phyloP scores from a whole-genome alignment of 2,888 invertebrate genomes.

The Brenthis daphne region DNA sequence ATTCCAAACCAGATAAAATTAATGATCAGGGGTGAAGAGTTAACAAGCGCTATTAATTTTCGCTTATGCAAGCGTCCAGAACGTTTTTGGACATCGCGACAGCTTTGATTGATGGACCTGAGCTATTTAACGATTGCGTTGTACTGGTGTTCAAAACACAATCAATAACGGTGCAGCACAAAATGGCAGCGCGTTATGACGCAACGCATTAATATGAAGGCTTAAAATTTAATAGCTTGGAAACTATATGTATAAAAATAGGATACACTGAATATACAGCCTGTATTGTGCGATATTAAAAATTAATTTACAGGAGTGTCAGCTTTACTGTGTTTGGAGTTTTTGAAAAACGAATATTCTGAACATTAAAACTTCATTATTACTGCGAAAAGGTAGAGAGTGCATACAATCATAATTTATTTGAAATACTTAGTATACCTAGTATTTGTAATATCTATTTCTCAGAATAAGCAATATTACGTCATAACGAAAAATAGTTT shows the following conservation, averaged over 20 bases:
- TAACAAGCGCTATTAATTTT: conserved; percentile 42
- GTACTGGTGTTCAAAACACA: conserved; percentile 53
- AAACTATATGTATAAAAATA: not conserved
- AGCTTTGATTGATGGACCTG: conserved; percentile 53
- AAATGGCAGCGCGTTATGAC: conserved; percentile 26
- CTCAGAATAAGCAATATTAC: not conserved
- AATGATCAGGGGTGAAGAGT: conserved; percentile 31
- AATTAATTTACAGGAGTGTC: not conserved
- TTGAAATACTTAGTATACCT: not conserved
- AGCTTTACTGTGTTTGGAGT: too few species aligned
- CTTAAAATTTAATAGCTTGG: conserved; percentile 28
- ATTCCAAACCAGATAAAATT: conserved; percentile 18
- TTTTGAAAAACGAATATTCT: too few species aligned
- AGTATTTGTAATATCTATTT: too few species aligned
- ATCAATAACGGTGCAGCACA: conserved; percentile 51
- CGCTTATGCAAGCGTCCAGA: conserved; percentile 41
- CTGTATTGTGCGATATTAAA: not conserved
- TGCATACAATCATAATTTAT: too few species aligned
- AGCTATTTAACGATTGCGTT: conserved; percentile 54
- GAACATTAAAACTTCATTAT: too few species aligned
- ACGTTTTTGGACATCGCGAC: conserved; percentile 49
- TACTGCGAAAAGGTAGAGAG: too few species aligned
- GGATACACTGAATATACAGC: too few species aligned
- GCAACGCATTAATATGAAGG: conserved; percentile 31
- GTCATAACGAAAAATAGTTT: conserved; percentile 21